Percentiles rank a stretch among this genome's conserved stretches.
phyloP scores from a whole-genome alignment of 2,888 invertebrate genomes.

The Microctonus hyperodae region DNA sequence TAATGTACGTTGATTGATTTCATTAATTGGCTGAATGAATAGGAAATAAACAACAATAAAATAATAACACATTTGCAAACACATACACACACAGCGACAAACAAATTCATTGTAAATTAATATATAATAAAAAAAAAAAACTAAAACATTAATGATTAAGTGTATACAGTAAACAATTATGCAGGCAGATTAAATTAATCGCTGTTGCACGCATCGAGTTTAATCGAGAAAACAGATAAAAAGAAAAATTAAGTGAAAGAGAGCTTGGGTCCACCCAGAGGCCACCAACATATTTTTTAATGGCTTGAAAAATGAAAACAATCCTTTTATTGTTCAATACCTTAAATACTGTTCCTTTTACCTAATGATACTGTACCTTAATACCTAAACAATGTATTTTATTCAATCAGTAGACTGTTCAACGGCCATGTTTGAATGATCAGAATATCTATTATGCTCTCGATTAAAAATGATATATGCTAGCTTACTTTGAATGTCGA shows the following conservation, averaged over 20 bases:
- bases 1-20: conserved; percentile 40
- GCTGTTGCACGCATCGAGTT: conserved; percentile 46
- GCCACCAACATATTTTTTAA: conserved; percentile 60
- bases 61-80: conserved; percentile 42
- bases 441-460: conserved; percentile 4
- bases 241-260: conserved; percentile 48
- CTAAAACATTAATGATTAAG: conserved; percentile 42
- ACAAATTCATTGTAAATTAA: conserved; percentile 43
- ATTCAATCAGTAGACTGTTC: conserved; percentile 22
- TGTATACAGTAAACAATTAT: conserved; percentile 34
- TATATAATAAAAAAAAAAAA: conserved; percentile 40
- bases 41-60: conserved; percentile 25
- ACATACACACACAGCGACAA: conserved; percentile 39
- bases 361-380: conserved; percentile 19
- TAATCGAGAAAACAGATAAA: conserved; percentile 41
- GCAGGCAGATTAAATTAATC: conserved; percentile 47
- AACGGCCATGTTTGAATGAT: conserved; percentile 25
- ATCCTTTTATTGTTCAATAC: conserved; percentile 24
- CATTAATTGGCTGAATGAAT: conserved; percentile 33
- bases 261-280: conserved; percentile 53
- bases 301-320: conserved; percentile 50
- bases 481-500: not conserved
- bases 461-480: conserved; percentile 11
- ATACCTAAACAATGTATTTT: conserved; percentile 14
- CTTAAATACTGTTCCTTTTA: conserved; percentile 19